Base-by-base conservation (phyloP, 1,140 invertebrate species). In the Anastatus disparis region DNA sequence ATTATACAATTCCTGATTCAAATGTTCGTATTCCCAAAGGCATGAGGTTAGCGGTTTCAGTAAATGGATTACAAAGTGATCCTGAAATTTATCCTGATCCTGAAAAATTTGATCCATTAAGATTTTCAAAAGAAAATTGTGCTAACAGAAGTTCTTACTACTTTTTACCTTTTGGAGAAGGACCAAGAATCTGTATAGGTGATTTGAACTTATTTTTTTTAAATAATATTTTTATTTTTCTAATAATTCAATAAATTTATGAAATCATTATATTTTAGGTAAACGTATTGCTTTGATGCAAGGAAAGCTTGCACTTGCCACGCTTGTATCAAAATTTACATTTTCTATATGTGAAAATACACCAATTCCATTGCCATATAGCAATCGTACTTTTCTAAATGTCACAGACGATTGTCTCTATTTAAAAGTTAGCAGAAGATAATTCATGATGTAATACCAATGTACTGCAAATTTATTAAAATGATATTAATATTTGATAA, bases 101-200 rank as follows among this genome's bases (percentile, higher is more conserved):
- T 4, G 84, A 89, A 12, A 78, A 77, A 40, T 92, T 90, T 76
- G 84, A 91, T 76, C 90, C 90, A 0, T 87, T 90, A 38, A 77
- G 90, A 55, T 92, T 91, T 75, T 74, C 82, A 44, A 68, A 77
- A 7, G 80, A 87, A 70, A 78, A 84, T 46, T 84, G 81, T 71
- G 75, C 72, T 2, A 77, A 79, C 13, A 76, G 82, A 50, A 74
- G 81, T 46, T 83, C 83, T 0, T 86, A 83, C 58, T 77, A 75
- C 3, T 89, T 84, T 72, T 71, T 89, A 31, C 87, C 89, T 7
- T 90, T 90, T 76, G 87, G 88, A 13, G 87, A 84, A 31, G 90
- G 90, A 26, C 85, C 87, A 7, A 82, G 89, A 71, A 89, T 87
- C 74, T 90, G 89, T 73, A 89, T 89, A 31, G 82, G 80, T 84